Percentiles rank a stretch among this genome's conserved stretches.
Conservation (phyloP, 2,888 invertebrate genomes). For the Polydrusus pterygomalis region DNA sequence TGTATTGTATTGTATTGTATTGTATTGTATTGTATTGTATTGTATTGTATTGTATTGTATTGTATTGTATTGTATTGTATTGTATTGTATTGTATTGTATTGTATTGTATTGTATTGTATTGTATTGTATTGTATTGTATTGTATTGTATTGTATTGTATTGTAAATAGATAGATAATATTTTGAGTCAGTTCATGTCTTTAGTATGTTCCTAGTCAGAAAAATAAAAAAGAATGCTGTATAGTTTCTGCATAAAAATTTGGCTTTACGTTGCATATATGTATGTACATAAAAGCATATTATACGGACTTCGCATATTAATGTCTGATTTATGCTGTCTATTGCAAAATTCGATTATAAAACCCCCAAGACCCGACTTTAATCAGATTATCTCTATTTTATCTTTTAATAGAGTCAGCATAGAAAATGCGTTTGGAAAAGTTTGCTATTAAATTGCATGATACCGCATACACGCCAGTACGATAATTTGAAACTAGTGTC, state of each 20-base stretch:
- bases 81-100: too few species aligned
- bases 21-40: too few species aligned
- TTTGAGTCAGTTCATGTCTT: too few species aligned
- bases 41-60: too few species aligned
- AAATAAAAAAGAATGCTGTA: background rate
- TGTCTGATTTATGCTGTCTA: background rate
- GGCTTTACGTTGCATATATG: background rate
- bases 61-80: too few species aligned
- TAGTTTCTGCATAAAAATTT: background rate
- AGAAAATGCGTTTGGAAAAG: background rate
- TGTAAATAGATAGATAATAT: too few species aligned
- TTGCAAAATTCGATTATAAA: background rate
- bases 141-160: too few species aligned
- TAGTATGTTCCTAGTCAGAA: background rate
- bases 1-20: too few species aligned
- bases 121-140: too few species aligned
- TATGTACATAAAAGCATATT: background rate
- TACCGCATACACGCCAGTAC: background rate
- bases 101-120: too few species aligned
- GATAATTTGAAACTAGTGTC: background rate
- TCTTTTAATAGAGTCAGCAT: background rate
- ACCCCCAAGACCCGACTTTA: background rate
- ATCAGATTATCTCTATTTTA: conserved; percentile 1
- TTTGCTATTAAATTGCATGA: conserved; percentile 9
- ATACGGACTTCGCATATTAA: background rate